These are phyloP conservation scores for Hippoglossus hippoglossus DNA, from an alignment of 2,797 vertebrate species.

Conservation along the genomic window DNA sequence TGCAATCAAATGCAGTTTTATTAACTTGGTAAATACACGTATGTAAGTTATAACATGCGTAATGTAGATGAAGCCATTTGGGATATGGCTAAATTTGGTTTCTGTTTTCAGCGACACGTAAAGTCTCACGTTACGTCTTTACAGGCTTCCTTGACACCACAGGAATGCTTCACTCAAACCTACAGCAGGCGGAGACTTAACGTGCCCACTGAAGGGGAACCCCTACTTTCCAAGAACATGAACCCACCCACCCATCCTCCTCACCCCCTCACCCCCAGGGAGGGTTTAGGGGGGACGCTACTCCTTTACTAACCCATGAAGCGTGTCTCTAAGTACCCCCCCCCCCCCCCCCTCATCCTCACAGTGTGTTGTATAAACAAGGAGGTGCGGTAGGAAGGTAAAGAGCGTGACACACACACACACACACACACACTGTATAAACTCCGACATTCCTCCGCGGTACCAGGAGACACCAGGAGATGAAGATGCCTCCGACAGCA, in stretches of 20 bases:
- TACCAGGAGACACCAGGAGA: slow-evolving; percentile 57
- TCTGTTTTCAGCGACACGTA: slow-evolving; percentile 50
- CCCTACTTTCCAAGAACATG: slow-evolving; percentile 29
- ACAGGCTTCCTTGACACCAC: slow-evolving; percentile 53
- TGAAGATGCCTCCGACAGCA: slow-evolving; percentile 18
- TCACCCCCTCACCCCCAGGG: slow-evolving; percentile 19
- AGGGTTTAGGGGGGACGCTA: slow-evolving; percentile 52
- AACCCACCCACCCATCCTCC: not conserved
- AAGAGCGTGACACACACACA: slow-evolving; percentile 49
- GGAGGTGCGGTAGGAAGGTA: slow-evolving; percentile 53
- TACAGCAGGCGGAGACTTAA: slow-evolving; percentile 42
- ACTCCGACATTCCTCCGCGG: slow-evolving; percentile 64
- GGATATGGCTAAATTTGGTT: slow-evolving; percentile 38
- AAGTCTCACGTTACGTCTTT: slow-evolving; percentile 53
- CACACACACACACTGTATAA: slow-evolving; percentile 11
- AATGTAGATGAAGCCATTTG: not conserved
- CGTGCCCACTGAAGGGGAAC: slow-evolving; percentile 54
- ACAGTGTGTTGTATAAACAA: slow-evolving; percentile 66
- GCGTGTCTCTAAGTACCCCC: slow-evolving; percentile 51
- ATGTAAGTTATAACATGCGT: no score
- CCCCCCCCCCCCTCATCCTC: slow-evolving; percentile 38
- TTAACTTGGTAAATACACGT: no score
- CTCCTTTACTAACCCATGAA: slow-evolving; percentile 61
- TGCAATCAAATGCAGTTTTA: no score
- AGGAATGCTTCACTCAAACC: slow-evolving; percentile 47